Evolutionary conservation across 2,888 invertebrate species (phyloP), one percentile per base, ranked within the genome.

Genomic region (Thelaira solivaga): DNA sequence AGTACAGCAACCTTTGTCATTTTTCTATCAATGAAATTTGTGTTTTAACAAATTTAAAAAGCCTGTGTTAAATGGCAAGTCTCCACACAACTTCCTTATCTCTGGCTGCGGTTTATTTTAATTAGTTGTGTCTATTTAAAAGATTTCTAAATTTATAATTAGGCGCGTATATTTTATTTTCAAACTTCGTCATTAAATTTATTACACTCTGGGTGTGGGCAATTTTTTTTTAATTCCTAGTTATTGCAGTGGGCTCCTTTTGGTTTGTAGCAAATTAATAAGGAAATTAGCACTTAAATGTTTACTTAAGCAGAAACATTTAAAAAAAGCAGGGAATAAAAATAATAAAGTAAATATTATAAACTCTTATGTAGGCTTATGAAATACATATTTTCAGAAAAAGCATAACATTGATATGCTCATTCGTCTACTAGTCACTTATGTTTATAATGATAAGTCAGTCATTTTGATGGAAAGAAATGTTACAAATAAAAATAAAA

Each of bases 281-380:
- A 78, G 78, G 78, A 78, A 78, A 78, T 78, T 78, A 78, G 78
- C 78, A 78, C 78, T 78, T 78, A 78, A 74, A 74, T 78, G 74
- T 78, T 78, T 78, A 78, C 65, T 78, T 74, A 71, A 78, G 53
- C 78, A 71, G 59, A 78, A 64, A 78, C 78, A 74, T 55, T 55
- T 34, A 45, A 61, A 29, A 29, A 22, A 43, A 43, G 3, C 8
- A 11, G 47, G n/a, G 22, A 24, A 24, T 6, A 10, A 55, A 57
- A 43, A 68, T 57, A 41, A 62, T n/a, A 62, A n/a, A n/a, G n/a
- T n/a, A n/a, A n/a, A 57, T 29, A 64, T 59, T 39, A 39, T 47
- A 59, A 65, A 65, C 64, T 53, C n/a, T 20, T 65, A 69, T 65
- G 53, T 78, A 65, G 39, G 65, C n/a, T n/a, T n/a, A n/a, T n/a